Conservation (phyloP, 2,113 vertebrate species). For the Actenoides lindsayi region DNA sequence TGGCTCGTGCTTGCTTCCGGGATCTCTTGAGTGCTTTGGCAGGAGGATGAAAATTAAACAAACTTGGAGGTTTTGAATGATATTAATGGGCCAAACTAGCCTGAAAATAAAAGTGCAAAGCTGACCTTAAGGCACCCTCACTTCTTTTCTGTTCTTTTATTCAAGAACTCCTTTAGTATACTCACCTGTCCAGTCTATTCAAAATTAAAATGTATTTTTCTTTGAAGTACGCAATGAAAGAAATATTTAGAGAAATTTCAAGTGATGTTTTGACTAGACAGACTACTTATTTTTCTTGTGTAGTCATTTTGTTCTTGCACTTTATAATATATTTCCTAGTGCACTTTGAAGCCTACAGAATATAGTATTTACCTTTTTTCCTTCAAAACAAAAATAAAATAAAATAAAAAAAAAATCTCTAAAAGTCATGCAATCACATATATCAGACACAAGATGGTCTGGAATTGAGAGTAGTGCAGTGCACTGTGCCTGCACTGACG, state of each 20-base stretch:
- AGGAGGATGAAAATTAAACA: neutral
- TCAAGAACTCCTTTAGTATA: slow-evolving; percentile 14
- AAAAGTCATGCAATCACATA: neutral
- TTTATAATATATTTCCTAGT: neutral
- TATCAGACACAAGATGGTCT: neutral
- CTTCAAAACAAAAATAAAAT: neutral
- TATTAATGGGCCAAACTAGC: neutral
- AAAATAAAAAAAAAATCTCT: neutral
- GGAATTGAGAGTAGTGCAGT: neutral
- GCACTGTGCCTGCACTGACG: neutral
- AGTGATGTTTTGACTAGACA: slow-evolving; percentile 42
- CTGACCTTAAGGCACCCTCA: neutral
- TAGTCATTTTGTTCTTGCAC: slow-evolving; percentile 1
- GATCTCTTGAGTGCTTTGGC: neutral
- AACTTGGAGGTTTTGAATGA: neutral
- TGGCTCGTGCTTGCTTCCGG: neutral
- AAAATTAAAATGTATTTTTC: neutral
- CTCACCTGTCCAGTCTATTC: slow-evolving; percentile 13
- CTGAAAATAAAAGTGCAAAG: neutral
- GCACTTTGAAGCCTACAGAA: neutral
- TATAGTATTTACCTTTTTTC: neutral
- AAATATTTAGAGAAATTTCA: slow-evolving; percentile 25
- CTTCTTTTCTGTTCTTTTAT: neutral
- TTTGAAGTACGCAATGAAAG: slow-evolving; percentile 39
- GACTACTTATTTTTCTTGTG: slow-evolving; percentile 11